phyloP scores from a whole-genome alignment of 2,888 invertebrate genomes.

The Eupithecia tripunctaria region DNA sequence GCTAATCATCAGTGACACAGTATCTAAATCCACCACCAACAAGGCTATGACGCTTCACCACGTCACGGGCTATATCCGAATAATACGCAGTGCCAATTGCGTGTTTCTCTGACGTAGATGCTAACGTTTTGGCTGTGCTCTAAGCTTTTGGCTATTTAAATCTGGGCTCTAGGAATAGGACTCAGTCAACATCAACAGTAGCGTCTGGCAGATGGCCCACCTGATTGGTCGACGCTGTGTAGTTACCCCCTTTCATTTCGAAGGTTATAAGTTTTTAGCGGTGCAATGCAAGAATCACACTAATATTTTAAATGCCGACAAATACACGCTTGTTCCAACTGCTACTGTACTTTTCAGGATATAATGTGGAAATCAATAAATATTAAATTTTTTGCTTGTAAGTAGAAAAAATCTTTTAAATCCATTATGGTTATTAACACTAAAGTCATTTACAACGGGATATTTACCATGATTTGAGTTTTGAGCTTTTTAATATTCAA shows the following conservation, averaged over 20 bases:
- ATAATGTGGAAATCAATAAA: too few species aligned
- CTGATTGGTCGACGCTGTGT: conserved; percentile 1
- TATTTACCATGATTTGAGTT: too few species aligned
- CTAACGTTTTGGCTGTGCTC: background rate
- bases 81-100: conserved; percentile 39
- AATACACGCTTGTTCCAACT: too few species aligned
- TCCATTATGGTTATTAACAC: too few species aligned
- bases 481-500: too few species aligned
- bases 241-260: background rate
- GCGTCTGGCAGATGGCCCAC: conserved; percentile 11
- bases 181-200: background rate
- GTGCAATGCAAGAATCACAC: background rate
- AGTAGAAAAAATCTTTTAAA: too few species aligned
- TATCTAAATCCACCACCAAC: background rate
- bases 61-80: conserved; percentile 31
- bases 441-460: too few species aligned
- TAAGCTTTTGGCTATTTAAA: conserved; percentile 9
- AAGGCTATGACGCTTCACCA: conserved; percentile 29
- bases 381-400: too few species aligned
- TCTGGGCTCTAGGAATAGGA: background rate
- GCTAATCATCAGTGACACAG: background rate
- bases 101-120: conserved; percentile 23
- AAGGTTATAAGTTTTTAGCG: background rate
- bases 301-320: too few species aligned
- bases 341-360: too few species aligned